Conservation (phyloP, 2,113 vertebrate species). For the Embiotoca jacksoni region DNA sequence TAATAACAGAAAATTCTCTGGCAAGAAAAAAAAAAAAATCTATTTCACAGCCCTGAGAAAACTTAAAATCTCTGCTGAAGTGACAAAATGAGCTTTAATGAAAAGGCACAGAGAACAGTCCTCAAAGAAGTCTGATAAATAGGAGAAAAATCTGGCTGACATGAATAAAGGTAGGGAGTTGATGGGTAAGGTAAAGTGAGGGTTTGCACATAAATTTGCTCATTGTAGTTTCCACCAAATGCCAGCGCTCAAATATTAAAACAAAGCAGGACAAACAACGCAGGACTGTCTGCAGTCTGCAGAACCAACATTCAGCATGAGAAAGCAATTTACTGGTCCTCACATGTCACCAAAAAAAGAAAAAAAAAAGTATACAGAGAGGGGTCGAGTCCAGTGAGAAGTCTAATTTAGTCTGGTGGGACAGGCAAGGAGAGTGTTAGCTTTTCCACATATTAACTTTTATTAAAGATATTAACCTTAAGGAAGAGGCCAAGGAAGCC, state of each 20-base stretch:
- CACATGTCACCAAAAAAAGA: slow-evolving; percentile 67
- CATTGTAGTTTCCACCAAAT: slow-evolving; percentile 33
- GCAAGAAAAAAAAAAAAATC: slow-evolving; percentile 59
- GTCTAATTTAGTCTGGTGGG: slow-evolving; percentile 76
- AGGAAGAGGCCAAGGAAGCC: slow-evolving; percentile 72
- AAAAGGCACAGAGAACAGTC: slow-evolving; percentile 25
- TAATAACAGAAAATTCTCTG: slow-evolving; percentile 78
- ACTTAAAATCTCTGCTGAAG: slow-evolving; percentile 23
- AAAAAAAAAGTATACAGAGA: slow-evolving; percentile 60
- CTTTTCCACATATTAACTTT: slow-evolving; percentile 79
- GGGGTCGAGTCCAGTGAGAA: slow-evolving; percentile 56
- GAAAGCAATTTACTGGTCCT: slow-evolving; percentile 83
- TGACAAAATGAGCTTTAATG: slow-evolving; percentile 41
- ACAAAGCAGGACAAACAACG: slow-evolving; percentile 65
- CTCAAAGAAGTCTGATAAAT: neutral
- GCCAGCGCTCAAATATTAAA: slow-evolving; percentile 29
- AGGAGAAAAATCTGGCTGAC: slow-evolving; percentile 27
- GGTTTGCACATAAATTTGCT: slow-evolving; percentile 24
- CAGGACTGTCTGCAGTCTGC: slow-evolving; percentile 50
- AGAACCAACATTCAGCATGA: slow-evolving; percentile 75
- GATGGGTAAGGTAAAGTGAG: slow-evolving; percentile 29
- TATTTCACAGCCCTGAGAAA: slow-evolving; percentile 46
- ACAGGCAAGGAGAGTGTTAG: slow-evolving; percentile 56
- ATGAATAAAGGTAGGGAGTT: slow-evolving; percentile 4
- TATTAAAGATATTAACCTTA: slow-evolving; percentile 82